Evolutionary conservation across 1,140 invertebrate genomes (phyloP), one percentile per base, ranked within the genome.

Genomic region (Gyrodactylus salaris): DNA sequence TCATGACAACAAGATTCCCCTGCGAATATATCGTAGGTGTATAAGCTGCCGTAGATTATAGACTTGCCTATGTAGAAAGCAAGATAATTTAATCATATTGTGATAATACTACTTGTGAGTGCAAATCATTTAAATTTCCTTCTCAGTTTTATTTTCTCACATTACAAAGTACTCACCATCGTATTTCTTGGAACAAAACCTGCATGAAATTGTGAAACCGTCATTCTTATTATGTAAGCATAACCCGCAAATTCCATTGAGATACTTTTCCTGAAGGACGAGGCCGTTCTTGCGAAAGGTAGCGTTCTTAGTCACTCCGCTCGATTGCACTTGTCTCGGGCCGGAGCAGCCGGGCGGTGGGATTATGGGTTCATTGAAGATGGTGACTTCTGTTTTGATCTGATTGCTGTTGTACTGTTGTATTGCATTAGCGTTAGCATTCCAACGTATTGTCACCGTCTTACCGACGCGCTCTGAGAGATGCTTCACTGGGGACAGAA

Each of bases 401-500:
- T n/a, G 7, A 7, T 54, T 7, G n/a, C 34, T 54, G 34, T 54
- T 54, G 34, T 54, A 54, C 34, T 54, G 34, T 16, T 54, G 7
- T 7, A 54, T n/a, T 16, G 34, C 34, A n/a, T 54, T 54, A 7
- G 34, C 7, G 34, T n/a, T 54, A n/a, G 34, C 34, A 54, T 54
- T 54, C 34, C 34, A 54, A 54, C 34, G n/a, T 16, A 54, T 54
- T 7, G n/a, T 7, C 7, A 54, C n/a, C 34, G 7, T 54, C n/a
- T 54, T 54, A 7, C n/a, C 34, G n/a, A 20, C 25, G 16, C 26
- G 34, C 1, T 26, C 27, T 21, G 25, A 1, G n/a, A 34, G 27
- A 74, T 74, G 74, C 20, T 77, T 76, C 69, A 78, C 77, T 7
- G 91, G 91, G 76, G 89, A 92, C 25, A 95, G 83, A 83, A 96